Evolutionary conservation across 37 sponge, comb jelly and placozoan species (phyloP), one percentile per base, ranked within the genome.

Genomic region (Halichondria panicea): DNA sequence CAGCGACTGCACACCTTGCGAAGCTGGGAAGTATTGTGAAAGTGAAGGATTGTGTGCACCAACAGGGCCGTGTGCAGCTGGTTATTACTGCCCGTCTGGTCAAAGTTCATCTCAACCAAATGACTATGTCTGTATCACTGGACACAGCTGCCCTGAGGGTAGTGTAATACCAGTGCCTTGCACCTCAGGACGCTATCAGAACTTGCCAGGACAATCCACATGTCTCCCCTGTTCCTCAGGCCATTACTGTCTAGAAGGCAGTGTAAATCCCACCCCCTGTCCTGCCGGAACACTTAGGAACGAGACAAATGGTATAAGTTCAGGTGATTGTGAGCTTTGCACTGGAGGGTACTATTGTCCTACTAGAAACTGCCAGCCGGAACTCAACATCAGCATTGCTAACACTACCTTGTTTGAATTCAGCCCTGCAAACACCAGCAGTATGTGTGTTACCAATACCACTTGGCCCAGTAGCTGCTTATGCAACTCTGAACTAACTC

Each of bases 161-260:
- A 21, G n/a, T 58, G 7, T 27, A 58, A 58, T 6, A n/a, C 60
- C 60, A n/a, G n/a, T 58, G 12, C 60, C 15, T 25, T 58, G 60
- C n/a, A n/a, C 25, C 6, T 21, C 66, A 36, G 66, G 66, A 7
- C 11, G 8, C 9, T 65, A n/a, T 37, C 7, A 37, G 4, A 37
- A 65, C 40, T 4, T 12, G 8, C 35, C 66, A 8, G 27, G 27
- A 7, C n/a, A 21, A 8, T 7, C 15, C 7, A 24, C 60, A n/a
- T 58, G 60, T 58, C 12, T n/a, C 8, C 66, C 66, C 11, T 65
- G 66, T 35, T 9, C 66, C 35, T 37, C 66, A 25, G 25, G 60
- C 12, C n/a, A n/a, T 58, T 58, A 58, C 25, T 58, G 60, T 58
- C 60, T 27, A 58, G 25, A 65, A 65, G 66, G 66, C 9, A 65